Conservation (phyloP, 2,888 invertebrate species). For the Hofmannophila pseudospretella region DNA sequence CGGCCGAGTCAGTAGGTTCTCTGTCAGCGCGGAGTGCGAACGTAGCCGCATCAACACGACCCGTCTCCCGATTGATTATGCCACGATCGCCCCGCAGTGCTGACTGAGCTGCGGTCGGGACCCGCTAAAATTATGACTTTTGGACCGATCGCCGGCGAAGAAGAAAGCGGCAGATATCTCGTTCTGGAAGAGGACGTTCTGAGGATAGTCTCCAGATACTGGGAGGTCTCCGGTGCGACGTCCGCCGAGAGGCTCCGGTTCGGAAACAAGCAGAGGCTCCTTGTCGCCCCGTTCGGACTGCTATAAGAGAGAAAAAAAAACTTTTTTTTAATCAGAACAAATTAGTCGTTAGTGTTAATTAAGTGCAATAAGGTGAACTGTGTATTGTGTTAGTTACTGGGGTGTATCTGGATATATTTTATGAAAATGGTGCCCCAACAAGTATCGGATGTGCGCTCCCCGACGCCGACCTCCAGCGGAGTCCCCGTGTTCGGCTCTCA, state of each 20-base stretch:
- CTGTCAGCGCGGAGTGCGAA: slow-evolving; percentile 65
- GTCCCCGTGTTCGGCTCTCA: slow-evolving; percentile 92
- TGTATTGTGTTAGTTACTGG: slow-evolving; percentile 55
- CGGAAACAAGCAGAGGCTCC: slow-evolving; percentile 51
- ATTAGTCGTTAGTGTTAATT: slow-evolving; percentile 47
- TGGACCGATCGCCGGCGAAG: slow-evolving; percentile 68
- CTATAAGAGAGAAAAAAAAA: slow-evolving; percentile 41
- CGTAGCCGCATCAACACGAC: slow-evolving; percentile 52
- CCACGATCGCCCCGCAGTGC: slow-evolving; percentile 66
- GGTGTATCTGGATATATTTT: slow-evolving; percentile 53
- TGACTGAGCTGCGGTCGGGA: slow-evolving; percentile 66
- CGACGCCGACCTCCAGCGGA: slow-evolving; percentile 80
- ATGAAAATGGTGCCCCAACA: slow-evolving; percentile 87
- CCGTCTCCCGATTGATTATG: slow-evolving; percentile 49
- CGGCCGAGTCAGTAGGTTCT: slow-evolving; percentile 76
- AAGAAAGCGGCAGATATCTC: slow-evolving; percentile 65
- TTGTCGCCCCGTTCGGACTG: slow-evolving; percentile 55
- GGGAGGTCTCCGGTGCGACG: slow-evolving; percentile 61
- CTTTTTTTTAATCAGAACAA: slow-evolving; percentile 46
- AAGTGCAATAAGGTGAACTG: slow-evolving; percentile 71
- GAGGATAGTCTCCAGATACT: slow-evolving; percentile 73
- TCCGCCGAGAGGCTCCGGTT: slow-evolving; percentile 66
- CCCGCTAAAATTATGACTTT: slow-evolving; percentile 75
- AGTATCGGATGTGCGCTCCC: slow-evolving; percentile 75
- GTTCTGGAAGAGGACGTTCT: slow-evolving; percentile 67